Conservation (phyloP, 1,140 invertebrate species). For the Potamilus streckersoni region DNA sequence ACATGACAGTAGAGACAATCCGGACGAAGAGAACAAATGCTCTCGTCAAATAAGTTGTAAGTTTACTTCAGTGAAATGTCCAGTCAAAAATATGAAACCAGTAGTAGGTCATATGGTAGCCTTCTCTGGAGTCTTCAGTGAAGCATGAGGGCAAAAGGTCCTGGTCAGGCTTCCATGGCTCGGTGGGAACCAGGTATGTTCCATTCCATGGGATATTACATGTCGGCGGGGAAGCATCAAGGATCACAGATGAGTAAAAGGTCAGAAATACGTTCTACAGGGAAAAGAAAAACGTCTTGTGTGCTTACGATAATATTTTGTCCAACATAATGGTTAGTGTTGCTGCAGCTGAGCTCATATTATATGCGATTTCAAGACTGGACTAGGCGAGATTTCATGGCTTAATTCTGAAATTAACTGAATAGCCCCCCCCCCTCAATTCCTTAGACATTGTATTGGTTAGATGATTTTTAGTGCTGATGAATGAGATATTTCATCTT, state of each 20-base stretch:
- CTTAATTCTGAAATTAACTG: neutral
- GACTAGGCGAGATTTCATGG: neutral
- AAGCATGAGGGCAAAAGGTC: conserved; percentile 48
- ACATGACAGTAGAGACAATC: too few species aligned
- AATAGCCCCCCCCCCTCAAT: neutral
- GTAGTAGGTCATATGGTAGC: conserved; percentile 58
- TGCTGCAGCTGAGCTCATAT: neutral
- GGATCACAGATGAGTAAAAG: conserved; percentile 55
- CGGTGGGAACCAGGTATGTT: conserved; percentile 43
- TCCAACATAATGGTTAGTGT: neutral
- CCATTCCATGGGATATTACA: conserved; percentile 52
- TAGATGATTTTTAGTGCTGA: too few species aligned
- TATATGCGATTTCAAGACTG: neutral
- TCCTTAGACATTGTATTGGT: too few species aligned
- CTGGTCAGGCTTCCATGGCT: conserved; percentile 7
- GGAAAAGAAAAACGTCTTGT: neutral
- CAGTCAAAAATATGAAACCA: conserved; percentile 57
- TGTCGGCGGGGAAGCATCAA: conserved; percentile 49
- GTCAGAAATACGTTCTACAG: conserved; percentile 39
- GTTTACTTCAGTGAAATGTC: conserved; percentile 23
- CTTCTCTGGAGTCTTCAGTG: conserved; percentile 48
- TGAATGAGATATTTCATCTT: too few species aligned
- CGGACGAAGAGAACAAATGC: too few species aligned
- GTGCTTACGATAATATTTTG: neutral
- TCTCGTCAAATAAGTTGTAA: too few species aligned